These are phyloP conservation scores for Tor tambroides DNA, from an alignment of 2,113 vertebrate species.

Conservation along the genomic window DNA sequence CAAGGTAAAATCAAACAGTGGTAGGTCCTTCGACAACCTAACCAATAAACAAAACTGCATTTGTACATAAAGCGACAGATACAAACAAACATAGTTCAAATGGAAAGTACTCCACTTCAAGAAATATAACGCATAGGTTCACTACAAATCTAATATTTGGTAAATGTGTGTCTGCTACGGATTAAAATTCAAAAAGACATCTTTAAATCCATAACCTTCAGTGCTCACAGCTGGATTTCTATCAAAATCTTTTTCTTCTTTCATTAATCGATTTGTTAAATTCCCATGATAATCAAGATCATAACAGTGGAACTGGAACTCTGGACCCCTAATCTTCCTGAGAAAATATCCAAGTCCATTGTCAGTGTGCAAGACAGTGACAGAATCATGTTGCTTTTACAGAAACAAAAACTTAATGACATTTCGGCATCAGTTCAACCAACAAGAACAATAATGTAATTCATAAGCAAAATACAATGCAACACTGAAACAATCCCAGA, in stretches of 20 bases:
- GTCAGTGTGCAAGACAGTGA: constrained; percentile 93
- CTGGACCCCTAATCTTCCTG: constrained; percentile 97
- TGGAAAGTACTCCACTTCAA: constrained; percentile 96
- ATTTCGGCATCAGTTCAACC: constrained; percentile 69
- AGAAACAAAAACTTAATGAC: constrained; percentile 63
- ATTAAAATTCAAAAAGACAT: constrained; percentile 86
- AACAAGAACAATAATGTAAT: constrained; percentile 65
- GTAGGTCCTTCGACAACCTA: constrained; percentile 86
- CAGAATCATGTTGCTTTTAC: constrained; percentile 74
- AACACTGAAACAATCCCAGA: constrained; percentile 96
- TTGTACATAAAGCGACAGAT: constrained; percentile 95
- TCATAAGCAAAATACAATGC: constrained; percentile 75
- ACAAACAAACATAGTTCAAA: constrained; percentile 78
- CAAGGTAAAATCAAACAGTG: constrained; percentile 76
- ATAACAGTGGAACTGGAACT: constrained; percentile 91
- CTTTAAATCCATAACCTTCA: constrained; percentile 75
- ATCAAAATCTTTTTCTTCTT: constrained; percentile 59
- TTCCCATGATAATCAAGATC: constrained; percentile 83
- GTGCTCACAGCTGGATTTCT: constrained; percentile 76
- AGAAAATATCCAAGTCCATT: constrained; percentile 87
- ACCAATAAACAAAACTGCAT: constrained; percentile 83
- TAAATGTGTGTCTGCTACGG: constrained; percentile 98
- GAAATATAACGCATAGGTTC: constrained; percentile 63
- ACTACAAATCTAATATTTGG: constrained; percentile 98
- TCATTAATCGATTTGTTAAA: constrained; percentile 43